Conservation (phyloP, 2,888 invertebrate species). For the Bimastos eiseni region DNA sequence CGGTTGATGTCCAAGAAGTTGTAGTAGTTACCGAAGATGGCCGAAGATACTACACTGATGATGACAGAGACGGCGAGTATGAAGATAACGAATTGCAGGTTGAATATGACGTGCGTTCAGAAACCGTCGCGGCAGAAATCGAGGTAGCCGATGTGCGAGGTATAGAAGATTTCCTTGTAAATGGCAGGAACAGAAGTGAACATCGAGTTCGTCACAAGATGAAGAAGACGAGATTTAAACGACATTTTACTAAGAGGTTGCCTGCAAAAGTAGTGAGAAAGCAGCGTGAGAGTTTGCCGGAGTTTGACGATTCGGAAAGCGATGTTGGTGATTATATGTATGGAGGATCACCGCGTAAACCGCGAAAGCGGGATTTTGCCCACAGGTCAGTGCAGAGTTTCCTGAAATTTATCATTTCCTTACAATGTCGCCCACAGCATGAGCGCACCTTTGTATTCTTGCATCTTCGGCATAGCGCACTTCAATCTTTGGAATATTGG, state of each 20-base stretch:
- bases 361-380: conserved; percentile 43
- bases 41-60: background rate
- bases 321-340: conserved; percentile 32
- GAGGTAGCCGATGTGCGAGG: background rate
- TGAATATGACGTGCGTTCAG: background rate
- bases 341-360: conserved; percentile 33
- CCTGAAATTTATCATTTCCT: background rate
- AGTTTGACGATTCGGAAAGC: conserved; percentile 32
- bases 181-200: background rate
- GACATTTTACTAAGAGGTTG: background rate
- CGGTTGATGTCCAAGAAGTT: conserved; percentile 43
- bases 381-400: conserved; percentile 38
- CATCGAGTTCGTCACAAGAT: conserved; percentile 16
- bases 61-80: conserved; percentile 26
- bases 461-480: no score
- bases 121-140: conserved; percentile 14
- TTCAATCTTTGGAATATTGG: no score
- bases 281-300: conserved; percentile 31
- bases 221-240: background rate
- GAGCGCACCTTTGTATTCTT: background rate
- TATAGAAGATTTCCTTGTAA: background rate
- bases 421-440: background rate
- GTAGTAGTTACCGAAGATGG: conserved; percentile 40
- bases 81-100: conserved; percentile 27
- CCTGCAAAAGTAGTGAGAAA: background rate